phyloP scores from a whole-genome alignment of 2,888 invertebrate species.

The Psylliodes chrysocephalus region DNA sequence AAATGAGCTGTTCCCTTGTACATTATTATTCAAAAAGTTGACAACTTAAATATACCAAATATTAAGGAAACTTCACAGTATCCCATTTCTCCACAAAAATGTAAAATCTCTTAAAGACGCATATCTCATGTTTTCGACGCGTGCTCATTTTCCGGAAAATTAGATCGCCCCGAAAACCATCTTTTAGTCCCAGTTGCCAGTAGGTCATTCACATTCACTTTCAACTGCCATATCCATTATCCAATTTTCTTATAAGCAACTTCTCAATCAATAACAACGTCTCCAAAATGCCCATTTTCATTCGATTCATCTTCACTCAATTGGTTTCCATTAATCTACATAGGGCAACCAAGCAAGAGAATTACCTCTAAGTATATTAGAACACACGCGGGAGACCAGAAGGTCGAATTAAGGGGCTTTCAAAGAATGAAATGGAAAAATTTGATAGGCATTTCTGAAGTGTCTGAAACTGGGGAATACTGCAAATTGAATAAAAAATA shows the following conservation, averaged over 20 bases:
- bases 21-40: too few relatives aligned
- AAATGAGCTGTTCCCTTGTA: too few relatives aligned
- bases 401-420: constrained; percentile 27
- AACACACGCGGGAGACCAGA: constrained; percentile 28
- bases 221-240: constrained; percentile 7
- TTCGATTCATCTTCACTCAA: constrained; percentile 21
- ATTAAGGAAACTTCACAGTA: too few relatives aligned
- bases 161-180: too few relatives aligned
- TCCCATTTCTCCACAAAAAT: too few relatives aligned
- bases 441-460: background rate
- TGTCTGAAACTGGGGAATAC: background rate
- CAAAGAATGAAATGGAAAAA: background rate
- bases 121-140: too few relatives aligned
- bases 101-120: too few relatives aligned
- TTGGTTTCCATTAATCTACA: constrained; percentile 41
- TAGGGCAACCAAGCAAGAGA: constrained; percentile 10
- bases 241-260: constrained; percentile 8
- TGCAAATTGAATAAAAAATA: too few relatives aligned
- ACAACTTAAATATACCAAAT: too few relatives aligned
- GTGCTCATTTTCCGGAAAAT: too few relatives aligned
- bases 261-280: constrained; percentile 1
- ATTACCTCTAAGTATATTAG: constrained; percentile 38
- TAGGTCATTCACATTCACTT: background rate
- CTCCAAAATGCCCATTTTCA: constrained; percentile 17
- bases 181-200: background rate